phyloP scores from a whole-genome alignment of 2,113 vertebrate genomes.

The Corythaeola cristata region DNA sequence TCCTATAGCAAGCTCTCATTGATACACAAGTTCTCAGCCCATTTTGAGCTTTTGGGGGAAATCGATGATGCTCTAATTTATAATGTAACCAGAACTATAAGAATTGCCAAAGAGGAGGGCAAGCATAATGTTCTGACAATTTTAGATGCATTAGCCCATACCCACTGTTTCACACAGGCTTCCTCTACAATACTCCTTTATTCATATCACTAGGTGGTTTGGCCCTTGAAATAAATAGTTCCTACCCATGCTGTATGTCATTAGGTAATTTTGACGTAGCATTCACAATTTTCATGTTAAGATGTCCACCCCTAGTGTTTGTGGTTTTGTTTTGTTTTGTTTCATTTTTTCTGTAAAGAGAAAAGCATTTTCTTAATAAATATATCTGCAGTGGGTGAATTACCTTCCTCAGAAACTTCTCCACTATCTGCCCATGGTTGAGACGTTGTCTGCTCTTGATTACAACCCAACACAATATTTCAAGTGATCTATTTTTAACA shows the following conservation, averaged over 20 bases:
- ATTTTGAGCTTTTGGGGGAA: not conserved
- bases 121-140: not conserved
- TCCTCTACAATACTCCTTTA: not conserved
- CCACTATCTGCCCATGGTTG: not conserved
- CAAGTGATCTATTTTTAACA: not conserved
- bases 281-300: not conserved
- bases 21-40: not conserved
- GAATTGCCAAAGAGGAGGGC: not conserved
- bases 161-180: not conserved
- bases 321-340: not conserved
- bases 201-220: not conserved
- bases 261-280: not conserved
- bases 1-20: not conserved
- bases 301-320: not conserved
- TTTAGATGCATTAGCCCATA: not conserved
- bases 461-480: not conserved
- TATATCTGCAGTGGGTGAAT: not conserved
- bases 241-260: not conserved
- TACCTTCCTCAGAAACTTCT: not conserved
- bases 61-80: rapidly evolving
- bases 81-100: not conserved
- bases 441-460: not conserved
- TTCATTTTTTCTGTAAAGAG: not conserved
- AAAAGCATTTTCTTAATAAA: not conserved
- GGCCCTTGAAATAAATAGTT: not conserved